Evolutionary conservation across 2,113 vertebrate genomes (phyloP), one percentile per base, ranked within the genome.

Genomic region (Aptenodytes forsteri): DNA sequence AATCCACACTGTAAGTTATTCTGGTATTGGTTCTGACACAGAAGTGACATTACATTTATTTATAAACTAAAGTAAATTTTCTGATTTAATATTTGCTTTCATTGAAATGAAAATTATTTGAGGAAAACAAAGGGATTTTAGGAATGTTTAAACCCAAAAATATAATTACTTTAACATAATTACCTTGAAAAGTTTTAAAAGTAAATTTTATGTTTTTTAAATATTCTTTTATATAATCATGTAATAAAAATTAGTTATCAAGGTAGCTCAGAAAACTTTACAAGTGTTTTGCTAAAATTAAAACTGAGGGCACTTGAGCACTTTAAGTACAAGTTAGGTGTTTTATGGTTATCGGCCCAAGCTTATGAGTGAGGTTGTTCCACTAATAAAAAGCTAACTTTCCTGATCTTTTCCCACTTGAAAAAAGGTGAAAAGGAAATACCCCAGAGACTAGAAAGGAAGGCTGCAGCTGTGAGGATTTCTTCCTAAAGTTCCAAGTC

Each of bases 41-140:
- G 42, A 87, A 77, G 30, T 90, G 61, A 52, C 47, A 32, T 71
- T 42, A 66, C 34, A 77, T 84, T 80, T 94, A 69, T 76, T 92
- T 89, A 64, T 76, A 96, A 93, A 89, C 11, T 25, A 29, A 94
- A 95, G 56, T 49, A 61, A 50, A 83, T 72, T 72, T 90, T 92
- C 38, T 30, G 9, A 42, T 87, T 96, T 71, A 90, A n/a, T 67
- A 23, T 18, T 91, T 95, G 32, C 56, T 91, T 82, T 82, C 27
- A 54, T 17, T 82, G 40, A 54, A 86, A 73, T 75, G 1, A 92
- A 85, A 85, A 72, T 11, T 0, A 70, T 40, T 90, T 79, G 10
- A 87, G 11, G 25, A 52, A 79, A 59, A 90, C 26, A 38, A 52
- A 25, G 27, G 3, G 36, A 52, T 36, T 71, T 75, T 65, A 58